phyloP scores from a whole-genome alignment of 2,888 invertebrate genomes.

The Nudaria mundana region DNA sequence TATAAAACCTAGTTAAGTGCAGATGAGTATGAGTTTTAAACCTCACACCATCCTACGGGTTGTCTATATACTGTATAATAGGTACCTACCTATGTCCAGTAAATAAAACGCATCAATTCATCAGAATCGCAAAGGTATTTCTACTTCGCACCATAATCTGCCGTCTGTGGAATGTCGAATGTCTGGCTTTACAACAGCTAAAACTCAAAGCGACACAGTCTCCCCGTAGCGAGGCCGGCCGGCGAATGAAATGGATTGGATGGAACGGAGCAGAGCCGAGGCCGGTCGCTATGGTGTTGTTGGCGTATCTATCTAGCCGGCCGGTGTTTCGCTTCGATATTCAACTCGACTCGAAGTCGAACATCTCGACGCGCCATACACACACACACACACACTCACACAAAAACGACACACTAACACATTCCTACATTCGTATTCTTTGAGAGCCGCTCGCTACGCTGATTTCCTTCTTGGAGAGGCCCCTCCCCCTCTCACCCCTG shows the following conservation, averaged over 20 bases:
- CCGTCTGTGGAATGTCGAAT: slow-evolving; percentile 68
- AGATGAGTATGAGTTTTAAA: slow-evolving; percentile 15
- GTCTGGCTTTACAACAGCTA: slow-evolving; percentile 56
- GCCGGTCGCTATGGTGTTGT: slow-evolving; percentile 4
- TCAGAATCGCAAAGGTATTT: slow-evolving; percentile 71
- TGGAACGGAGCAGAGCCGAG: slow-evolving; percentile 44
- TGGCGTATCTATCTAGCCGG: slow-evolving; percentile 24
- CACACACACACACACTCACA: slow-evolving; percentile 60
- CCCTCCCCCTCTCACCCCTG: slow-evolving; percentile 51
- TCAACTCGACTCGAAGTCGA: no score
- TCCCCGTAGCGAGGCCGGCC: slow-evolving; percentile 38
- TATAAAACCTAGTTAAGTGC: slow-evolving; percentile 14
- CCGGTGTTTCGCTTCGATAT: slow-evolving; percentile 34
- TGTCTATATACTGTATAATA: slow-evolving; percentile 29
- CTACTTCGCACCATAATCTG: slow-evolving; percentile 73
- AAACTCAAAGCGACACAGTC: slow-evolving; percentile 49
- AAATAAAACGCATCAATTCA: slow-evolving; percentile 66
- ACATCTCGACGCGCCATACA: slow-evolving; percentile 45
- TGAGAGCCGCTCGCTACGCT: slow-evolving; percentile 61
- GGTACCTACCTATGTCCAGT: slow-evolving; percentile 50
- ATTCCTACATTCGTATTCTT: slow-evolving; percentile 46
- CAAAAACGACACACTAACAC: slow-evolving; percentile 55
- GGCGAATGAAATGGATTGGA: slow-evolving; percentile 52
- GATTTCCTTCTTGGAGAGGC: slow-evolving; percentile 65
- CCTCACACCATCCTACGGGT: slow-evolving; percentile 15